These are phyloP conservation scores for Laticauda colubrina DNA, from an alignment of 2,113 vertebrate genomes.

Conservation along the genomic window DNA sequence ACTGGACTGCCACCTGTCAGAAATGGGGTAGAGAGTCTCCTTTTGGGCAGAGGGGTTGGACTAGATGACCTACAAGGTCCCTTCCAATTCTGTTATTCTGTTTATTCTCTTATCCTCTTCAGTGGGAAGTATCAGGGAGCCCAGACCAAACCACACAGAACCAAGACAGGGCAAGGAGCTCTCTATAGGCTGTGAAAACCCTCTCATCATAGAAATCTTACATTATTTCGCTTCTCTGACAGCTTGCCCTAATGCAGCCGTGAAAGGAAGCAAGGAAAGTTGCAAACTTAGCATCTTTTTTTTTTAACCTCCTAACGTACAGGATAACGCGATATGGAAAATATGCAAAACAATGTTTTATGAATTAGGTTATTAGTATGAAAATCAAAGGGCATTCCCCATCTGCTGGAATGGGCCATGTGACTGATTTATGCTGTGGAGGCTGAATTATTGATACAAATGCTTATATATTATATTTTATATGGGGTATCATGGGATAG, in stretches of 20 bases:
- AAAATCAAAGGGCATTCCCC: slow-evolving; percentile 60
- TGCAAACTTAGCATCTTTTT: not conserved
- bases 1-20: too few species aligned
- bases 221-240: not conserved
- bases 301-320: slow-evolving; percentile 9
- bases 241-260: not conserved
- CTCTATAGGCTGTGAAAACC: not conserved
- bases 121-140: not conserved
- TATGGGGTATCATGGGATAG: slow-evolving; percentile 59
- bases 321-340: slow-evolving; percentile 36
- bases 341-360: slow-evolving; percentile 51
- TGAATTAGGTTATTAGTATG: slow-evolving; percentile 61
- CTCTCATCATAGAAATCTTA: slow-evolving; percentile 13
- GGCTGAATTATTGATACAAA: slow-evolving; percentile 62
- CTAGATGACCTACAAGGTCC: too few species aligned
- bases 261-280: slow-evolving; percentile 24
- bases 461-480: slow-evolving; percentile 66
- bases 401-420: slow-evolving; percentile 49
- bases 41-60: too few species aligned
- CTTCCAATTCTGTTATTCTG: too few species aligned
- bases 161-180: not conserved
- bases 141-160: not conserved
- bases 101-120: not conserved
- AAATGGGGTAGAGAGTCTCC: too few species aligned
- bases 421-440: slow-evolving; percentile 59